phyloP scores from a whole-genome alignment of 2,113 vertebrate genomes.

The Malurus melanocephalus region DNA sequence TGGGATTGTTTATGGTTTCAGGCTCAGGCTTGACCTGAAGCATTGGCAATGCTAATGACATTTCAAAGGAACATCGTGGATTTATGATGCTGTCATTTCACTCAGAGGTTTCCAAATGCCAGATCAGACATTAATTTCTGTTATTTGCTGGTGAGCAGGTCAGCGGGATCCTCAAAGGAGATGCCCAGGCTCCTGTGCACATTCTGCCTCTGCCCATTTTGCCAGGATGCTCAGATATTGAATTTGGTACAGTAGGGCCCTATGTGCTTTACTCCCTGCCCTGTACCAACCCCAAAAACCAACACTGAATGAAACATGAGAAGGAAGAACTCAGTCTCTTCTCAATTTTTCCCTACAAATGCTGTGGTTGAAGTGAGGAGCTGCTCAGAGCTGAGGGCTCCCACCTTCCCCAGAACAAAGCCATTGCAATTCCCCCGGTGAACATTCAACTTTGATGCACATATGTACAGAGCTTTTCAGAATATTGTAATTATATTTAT shows the following conservation, averaged over 20 bases:
- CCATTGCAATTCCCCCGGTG: neutral
- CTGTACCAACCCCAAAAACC: neutral
- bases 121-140: neutral
- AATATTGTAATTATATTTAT: constrained; percentile 33
- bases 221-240: accelerated
- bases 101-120: neutral
- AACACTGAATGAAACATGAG: accelerated
- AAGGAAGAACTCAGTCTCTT: neutral
- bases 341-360: accelerated
- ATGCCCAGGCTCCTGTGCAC: neutral
- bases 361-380: neutral
- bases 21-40: neutral
- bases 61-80: neutral
- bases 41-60: neutral
- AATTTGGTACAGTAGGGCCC: neutral
- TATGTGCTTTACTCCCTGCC: accelerated
- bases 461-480: neutral
- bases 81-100: neutral
- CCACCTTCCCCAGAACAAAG: neutral
- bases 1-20: neutral
- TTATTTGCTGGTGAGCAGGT: neutral
- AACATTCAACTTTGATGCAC: neutral
- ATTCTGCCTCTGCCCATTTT: neutral
- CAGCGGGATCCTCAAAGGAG: neutral
- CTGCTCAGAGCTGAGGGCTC: neutral